These are phyloP conservation scores for Ceratitis capitata DNA, from an alignment of 1,140 invertebrate genomes.

Conservation along the genomic window DNA sequence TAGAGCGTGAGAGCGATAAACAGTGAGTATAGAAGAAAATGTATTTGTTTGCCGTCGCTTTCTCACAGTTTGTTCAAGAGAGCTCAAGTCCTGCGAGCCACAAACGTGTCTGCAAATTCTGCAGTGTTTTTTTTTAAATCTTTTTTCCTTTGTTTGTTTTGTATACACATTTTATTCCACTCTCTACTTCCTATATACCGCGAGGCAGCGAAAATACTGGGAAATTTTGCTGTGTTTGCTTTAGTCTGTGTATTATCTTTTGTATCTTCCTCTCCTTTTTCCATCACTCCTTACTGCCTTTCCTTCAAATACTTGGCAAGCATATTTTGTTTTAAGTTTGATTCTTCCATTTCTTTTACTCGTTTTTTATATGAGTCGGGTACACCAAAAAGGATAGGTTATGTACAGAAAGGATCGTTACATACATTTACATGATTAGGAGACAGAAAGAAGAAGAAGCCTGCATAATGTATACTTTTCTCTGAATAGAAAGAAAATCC, in stretches of 20 bases:
- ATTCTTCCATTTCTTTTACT: neutral
- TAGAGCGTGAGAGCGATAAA: too few relatives aligned
- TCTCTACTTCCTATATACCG: slow-evolving; percentile 1
- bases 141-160: slow-evolving; percentile 7
- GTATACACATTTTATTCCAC: neutral
- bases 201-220: neutral
- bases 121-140: neutral
- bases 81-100: neutral
- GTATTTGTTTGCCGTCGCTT: neutral
- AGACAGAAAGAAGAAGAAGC: too few relatives aligned
- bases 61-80: neutral
- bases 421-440: neutral
- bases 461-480: too few relatives aligned
- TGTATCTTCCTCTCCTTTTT: neutral
- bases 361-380: neutral
- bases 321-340: neutral
- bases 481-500: too few relatives aligned
- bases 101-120: neutral
- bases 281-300: neutral
- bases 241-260: neutral
- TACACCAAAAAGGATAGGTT: slow-evolving; percentile 12
- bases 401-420: neutral
- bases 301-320: neutral
- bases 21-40: too few relatives aligned
- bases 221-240: neutral